Conservation (phyloP, 2,797 vertebrate species). For the Botia almorhae region DNA sequence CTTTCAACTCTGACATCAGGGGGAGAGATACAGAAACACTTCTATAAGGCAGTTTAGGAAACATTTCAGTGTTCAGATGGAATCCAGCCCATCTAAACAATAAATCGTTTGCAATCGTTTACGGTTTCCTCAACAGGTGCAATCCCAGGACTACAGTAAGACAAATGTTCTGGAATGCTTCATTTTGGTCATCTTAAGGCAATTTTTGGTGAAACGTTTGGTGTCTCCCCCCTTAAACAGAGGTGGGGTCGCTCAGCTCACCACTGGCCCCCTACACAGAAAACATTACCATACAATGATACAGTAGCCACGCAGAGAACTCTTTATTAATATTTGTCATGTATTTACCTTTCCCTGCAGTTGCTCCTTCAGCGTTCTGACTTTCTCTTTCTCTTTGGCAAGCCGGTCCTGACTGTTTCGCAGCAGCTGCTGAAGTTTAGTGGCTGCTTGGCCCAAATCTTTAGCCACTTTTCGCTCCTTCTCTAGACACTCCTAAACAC, state of each 20-base stretch:
- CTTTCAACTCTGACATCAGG: constrained; percentile 83
- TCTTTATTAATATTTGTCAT: no score
- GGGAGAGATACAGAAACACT: constrained; percentile 54
- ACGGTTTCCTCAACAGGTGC: constrained; percentile 72
- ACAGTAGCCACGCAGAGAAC: not conserved
- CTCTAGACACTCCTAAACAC: constrained; percentile 86
- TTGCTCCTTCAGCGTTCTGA: constrained; percentile 85
- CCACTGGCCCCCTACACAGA: constrained; percentile 81
- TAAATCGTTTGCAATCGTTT: constrained; percentile 79
- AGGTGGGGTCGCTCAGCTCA: constrained; percentile 89
- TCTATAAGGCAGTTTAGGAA: constrained; percentile 70
- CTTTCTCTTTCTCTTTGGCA: constrained; percentile 85
- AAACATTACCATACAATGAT: not conserved
- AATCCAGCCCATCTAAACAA: constrained; percentile 74
- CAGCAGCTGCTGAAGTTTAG: constrained; percentile 90
- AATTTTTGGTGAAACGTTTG: constrained; percentile 87
- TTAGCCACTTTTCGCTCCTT: constrained; percentile 93
- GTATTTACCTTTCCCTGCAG: constrained; percentile 77
- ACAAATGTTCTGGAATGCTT: constrained; percentile 76
- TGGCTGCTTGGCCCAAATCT: constrained; percentile 88
- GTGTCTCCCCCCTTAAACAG: constrained; percentile 84
- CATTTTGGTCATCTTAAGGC: constrained; percentile 88
- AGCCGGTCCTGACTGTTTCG: constrained; percentile 89
- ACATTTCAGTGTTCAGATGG: constrained; percentile 70
- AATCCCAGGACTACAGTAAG: constrained; percentile 82